Evolutionary conservation across 2,113 vertebrate genomes (phyloP).

Genomic region (Jacana jacana): DNA sequence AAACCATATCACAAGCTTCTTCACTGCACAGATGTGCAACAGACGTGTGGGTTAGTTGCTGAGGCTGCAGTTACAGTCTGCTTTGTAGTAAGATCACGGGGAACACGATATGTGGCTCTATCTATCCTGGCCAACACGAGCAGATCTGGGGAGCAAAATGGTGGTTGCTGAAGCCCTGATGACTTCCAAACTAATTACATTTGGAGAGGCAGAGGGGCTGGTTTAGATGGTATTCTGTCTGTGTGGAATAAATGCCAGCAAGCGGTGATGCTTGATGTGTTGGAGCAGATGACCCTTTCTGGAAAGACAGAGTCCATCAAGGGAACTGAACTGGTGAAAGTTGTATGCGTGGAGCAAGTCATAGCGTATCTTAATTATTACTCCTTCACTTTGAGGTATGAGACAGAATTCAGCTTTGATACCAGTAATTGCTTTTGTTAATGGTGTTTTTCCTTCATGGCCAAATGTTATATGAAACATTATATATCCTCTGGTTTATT

Average conservation of each 20-base stretch:
- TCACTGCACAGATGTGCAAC: conserved; percentile 32
- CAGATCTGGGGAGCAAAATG: rapidly evolving
- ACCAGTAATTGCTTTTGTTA: background rate
- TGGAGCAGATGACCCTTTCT: background rate
- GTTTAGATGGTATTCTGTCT: background rate
- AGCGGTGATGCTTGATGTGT: background rate
- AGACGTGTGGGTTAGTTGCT: conserved; percentile 21
- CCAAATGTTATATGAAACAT: background rate
- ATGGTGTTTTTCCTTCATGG: background rate
- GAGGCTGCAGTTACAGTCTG: conserved; percentile 36
- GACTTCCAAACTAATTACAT: background rate
- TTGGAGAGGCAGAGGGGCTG: rapidly evolving
- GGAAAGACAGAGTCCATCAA: background rate
- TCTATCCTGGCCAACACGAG: background rate
- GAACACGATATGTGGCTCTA: background rate
- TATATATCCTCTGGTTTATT: background rate
- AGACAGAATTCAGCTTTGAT: background rate
- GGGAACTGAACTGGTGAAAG: background rate
- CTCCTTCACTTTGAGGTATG: background rate
- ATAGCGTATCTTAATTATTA: background rate
- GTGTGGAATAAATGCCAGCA: background rate
- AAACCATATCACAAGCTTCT: background rate
- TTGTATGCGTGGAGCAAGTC: background rate
- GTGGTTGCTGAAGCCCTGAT: rapidly evolving
- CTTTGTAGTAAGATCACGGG: conserved; percentile 2